These are phyloP conservation scores for Taenaris catops DNA, from an alignment of 2,888 invertebrate species.

Conservation along the genomic window DNA sequence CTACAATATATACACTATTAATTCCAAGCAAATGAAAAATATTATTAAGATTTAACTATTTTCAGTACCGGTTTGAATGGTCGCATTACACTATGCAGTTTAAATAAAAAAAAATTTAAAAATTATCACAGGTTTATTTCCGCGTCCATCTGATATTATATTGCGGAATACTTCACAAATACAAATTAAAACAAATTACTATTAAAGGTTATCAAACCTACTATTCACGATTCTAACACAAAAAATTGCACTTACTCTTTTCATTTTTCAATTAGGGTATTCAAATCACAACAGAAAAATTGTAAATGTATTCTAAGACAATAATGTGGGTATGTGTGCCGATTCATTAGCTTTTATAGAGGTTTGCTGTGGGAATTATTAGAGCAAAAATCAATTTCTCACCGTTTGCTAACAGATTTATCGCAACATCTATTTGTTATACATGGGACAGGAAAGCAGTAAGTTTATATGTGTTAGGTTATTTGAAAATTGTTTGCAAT, in stretches of 20 bases:
- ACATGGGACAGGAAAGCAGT: conserved; percentile 21
- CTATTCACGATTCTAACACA: too few relatives aligned
- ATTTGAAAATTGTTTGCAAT: conserved; percentile 8
- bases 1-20: too few relatives aligned
- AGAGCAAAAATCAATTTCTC: conserved; percentile 74
- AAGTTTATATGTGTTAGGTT: conserved; percentile 16
- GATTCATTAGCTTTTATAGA: conserved; percentile 67
- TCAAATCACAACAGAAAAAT: conserved; percentile 20
- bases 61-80: too few relatives aligned
- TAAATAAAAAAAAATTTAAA: too few relatives aligned
- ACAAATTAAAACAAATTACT: too few relatives aligned
- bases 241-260: conserved; percentile 25
- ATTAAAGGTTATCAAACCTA: too few relatives aligned
- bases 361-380: conserved; percentile 73
- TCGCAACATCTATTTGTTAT: conserved; percentile 43
- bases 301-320: conserved; percentile 36
- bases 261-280: conserved; percentile 22
- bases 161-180: too few relatives aligned
- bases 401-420: conserved; percentile 59
- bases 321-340: conserved; percentile 40
- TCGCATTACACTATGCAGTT: too few relatives aligned
- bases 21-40: too few relatives aligned
- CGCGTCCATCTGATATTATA: too few relatives aligned
- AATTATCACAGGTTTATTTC: too few relatives aligned
- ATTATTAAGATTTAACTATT: too few relatives aligned